Percentiles rank a stretch among this genome's conserved stretches.
Evolutionary conservation across 2,888 invertebrate species (phyloP).

Genomic region (Melanargia galathea): DNA sequence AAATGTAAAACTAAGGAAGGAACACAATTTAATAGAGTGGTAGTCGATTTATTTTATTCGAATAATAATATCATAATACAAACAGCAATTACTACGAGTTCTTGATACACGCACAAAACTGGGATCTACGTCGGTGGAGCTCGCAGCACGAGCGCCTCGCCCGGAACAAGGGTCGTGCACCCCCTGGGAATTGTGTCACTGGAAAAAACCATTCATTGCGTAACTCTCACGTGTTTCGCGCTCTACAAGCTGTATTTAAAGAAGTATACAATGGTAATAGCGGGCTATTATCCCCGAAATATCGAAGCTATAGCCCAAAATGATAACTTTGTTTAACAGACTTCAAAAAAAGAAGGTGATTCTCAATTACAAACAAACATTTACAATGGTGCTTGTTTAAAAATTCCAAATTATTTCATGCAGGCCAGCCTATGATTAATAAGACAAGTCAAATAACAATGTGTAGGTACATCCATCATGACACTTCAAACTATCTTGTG

Average conservation of each 20-base stretch:
- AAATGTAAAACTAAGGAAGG: background rate
- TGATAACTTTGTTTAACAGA: too few relatives aligned
- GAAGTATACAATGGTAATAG: background rate
- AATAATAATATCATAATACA: background rate
- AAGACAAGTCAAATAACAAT: too few relatives aligned
- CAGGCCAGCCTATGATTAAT: too few relatives aligned
- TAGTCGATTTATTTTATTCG: background rate
- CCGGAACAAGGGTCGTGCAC: slow-evolving; percentile 48
- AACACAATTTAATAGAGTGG: background rate
- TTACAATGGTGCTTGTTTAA: too few relatives aligned
- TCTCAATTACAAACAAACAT: too few relatives aligned
- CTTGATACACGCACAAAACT: background rate
- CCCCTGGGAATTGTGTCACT: slow-evolving; percentile 47
- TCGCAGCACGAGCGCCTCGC: slow-evolving; percentile 55
- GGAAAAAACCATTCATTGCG: slow-evolving; percentile 41
- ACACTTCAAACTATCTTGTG: too few relatives aligned
- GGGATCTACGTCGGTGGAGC: slow-evolving; percentile 38
- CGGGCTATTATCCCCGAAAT: background rate
- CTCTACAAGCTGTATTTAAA: background rate
- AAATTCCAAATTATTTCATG: too few relatives aligned
- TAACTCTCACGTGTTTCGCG: background rate
- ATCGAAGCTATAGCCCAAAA: background rate
- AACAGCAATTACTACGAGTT: background rate
- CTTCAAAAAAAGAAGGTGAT: too few relatives aligned
- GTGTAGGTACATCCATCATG: too few relatives aligned